phyloP scores from a whole-genome alignment of 2,888 invertebrate species.

The Macrophya alboannulata region DNA sequence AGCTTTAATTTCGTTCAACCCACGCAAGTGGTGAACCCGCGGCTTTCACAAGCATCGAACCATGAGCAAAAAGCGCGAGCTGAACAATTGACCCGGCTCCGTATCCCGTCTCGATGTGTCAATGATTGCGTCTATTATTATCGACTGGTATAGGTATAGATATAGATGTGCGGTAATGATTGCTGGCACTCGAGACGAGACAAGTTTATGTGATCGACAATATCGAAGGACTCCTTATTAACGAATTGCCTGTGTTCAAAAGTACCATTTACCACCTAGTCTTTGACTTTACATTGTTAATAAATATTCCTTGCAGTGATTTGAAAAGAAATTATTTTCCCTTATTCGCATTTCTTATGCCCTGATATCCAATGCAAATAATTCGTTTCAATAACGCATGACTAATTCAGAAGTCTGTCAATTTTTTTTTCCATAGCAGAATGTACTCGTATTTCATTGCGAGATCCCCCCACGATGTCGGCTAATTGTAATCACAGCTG shows the following conservation, averaged over 20 bases:
- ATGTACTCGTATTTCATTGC: background rate
- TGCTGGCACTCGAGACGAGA: conserved; percentile 3
- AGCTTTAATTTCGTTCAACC: conserved; percentile 35
- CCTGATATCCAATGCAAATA: background rate
- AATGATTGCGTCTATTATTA: conserved; percentile 32
- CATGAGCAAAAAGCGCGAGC: background rate
- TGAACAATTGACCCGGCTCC: conserved; percentile 4
- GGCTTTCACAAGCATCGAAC: background rate
- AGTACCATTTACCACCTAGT: background rate
- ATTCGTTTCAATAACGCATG: background rate
- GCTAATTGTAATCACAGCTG: background rate
- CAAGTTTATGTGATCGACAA: background rate
- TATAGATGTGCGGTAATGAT: background rate
- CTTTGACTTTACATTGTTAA: background rate
- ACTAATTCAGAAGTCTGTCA: background rate
- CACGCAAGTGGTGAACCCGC: background rate
- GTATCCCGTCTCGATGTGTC: conserved; percentile 11
- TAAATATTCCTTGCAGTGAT: no score
- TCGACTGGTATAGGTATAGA: background rate
- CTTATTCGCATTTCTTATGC: background rate
- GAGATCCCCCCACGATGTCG: background rate
- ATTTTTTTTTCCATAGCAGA: background rate
- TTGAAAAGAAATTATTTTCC: background rate
- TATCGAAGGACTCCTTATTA: background rate
- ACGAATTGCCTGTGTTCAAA: background rate